Base-by-base conservation (phyloP, 2,797 vertebrate species). In the Fundulus diaphanus region DNA sequence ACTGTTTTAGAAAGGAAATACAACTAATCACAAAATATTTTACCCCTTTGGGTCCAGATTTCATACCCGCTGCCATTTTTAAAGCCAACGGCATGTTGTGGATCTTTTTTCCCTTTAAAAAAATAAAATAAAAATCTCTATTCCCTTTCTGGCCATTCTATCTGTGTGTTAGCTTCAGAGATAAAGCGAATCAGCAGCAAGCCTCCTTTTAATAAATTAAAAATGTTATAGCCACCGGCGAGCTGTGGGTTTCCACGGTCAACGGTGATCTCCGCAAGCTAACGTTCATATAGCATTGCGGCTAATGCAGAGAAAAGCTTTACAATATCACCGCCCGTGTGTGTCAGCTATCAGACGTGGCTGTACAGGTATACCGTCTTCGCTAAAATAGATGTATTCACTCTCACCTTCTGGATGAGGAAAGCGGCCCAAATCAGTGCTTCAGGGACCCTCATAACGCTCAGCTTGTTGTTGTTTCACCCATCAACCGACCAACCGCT, bases 371-470 rank as follows among this genome's bases (percentile, higher is more conserved):
- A 9, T 68, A 24, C 5, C 0, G 49, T 51, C 78, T 46, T 31
- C 27, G 40, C 42, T 18, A 35, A 72, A 56, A 76, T 18, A 66
- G 12, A 49, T 18, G 56, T 44, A 29, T 69, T 79, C 3, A 15
- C n/a, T 81, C 91, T 90, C 86, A 96, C 95, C 95, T 95, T 90
- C 11, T 94, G 90, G 70, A 94, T 69, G 74, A 95, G 78, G 74
- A 96, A 77, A 79, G 82, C 92, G 72, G 90, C 89, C 91, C 93
- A 95, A 31, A 95, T 40, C 84, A 95, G 88, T 77, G 85, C 90
- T 84, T 86, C 74, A 29, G 82, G 84, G 83, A 91, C 83, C 85
- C 89, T 94, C 95, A 96, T 95, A 82, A 77, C 89, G 87, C 51
- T 82, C 79, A 91, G 85, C 86, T 85, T 87, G 87, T 88, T 93